Conservation (phyloP, 2,888 invertebrate species). For the Gastracanthus pulcherrimus region DNA sequence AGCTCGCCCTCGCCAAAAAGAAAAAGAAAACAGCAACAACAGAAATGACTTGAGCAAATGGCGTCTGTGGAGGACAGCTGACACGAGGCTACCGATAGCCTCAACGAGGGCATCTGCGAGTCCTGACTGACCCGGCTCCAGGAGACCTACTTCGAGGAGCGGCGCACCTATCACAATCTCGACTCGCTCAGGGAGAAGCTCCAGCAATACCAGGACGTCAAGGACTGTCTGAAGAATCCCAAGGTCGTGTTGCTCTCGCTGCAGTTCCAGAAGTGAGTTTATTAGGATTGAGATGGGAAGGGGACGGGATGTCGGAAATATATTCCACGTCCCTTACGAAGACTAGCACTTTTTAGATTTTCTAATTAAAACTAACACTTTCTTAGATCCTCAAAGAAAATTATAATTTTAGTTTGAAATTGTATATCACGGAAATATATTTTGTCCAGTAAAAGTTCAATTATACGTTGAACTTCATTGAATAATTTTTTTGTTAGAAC, state of each 20-base stretch:
- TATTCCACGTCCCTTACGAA: too few species aligned
- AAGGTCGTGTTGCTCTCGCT: constrained; percentile 79
- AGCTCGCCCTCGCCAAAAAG: too few species aligned
- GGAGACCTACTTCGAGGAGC: constrained; percentile 76
- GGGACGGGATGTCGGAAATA: too few species aligned
- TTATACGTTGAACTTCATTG: too few species aligned
- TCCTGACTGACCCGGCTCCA: constrained; percentile 76
- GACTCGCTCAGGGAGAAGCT: constrained; percentile 78
- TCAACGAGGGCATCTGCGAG: constrained; percentile 70
- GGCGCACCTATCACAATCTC: constrained; percentile 79
- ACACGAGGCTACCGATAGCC: constrained; percentile 74
- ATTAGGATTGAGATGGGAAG: not conserved
- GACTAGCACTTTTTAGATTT: too few species aligned
- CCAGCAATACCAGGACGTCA: constrained; percentile 76
- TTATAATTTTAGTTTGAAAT: too few species aligned
- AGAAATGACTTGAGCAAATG: constrained; percentile 9
- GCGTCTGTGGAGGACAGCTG: constrained; percentile 73
- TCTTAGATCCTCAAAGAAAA: too few species aligned
- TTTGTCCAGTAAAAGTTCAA: too few species aligned
- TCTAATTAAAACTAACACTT: too few species aligned
- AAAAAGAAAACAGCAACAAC: too few species aligned
- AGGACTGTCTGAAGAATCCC: constrained; percentile 76
- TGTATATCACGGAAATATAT: too few species aligned
- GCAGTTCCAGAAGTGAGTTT: constrained; percentile 80
- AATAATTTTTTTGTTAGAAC: too few species aligned